Evolutionary conservation across 1,140 invertebrate species (phyloP), one percentile per base, ranked within the genome.

Genomic region (Hyles euphorbiae): DNA sequence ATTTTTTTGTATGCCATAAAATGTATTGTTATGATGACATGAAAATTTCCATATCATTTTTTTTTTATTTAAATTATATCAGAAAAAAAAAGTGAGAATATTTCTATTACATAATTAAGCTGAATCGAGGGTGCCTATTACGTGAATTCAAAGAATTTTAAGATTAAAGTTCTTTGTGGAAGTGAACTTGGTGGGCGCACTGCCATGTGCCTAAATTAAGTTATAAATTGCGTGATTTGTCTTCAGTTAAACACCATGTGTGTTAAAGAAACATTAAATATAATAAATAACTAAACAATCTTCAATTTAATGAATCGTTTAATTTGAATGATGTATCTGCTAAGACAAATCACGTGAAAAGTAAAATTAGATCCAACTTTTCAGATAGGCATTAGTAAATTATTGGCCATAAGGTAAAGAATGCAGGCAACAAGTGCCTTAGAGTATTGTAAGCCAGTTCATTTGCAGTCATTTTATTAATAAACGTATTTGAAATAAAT

Each of bases 51-150:
- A 60, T 59, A 61, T 36, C 44, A 45, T 33, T 11, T 46, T 40
- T n/a, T 40, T 40, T 40, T 40, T 40, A 8, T 40, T 40, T 8
- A 40, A 2, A 40, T 40, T 40, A 8, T 40, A 40, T 8, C 8
- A 5, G 36, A 5, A 40, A 2, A 5, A 40, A 40, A 40, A 40
- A 2, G 4, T 40, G 8, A 40, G 8, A 40, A 40, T 40, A 40
- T 8, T 40, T 40, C 36, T 40, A 56, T 71, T 54, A 60, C 60
- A 65, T 61, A 58, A 53, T 34, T 75, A 74, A 81, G 81, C 81
- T 84, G 81, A 84, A 82, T 84, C 81, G 61, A 81, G 70, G 78
- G 79, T 84, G 81, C 78, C 73, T 78, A 73, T 68, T 55, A 58
- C 60, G 48, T 50, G 57, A 50, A 44, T 48, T 11, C 3, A 52